Base-by-base conservation (phyloP, 2,113 vertebrate species). In the Burhinus oedicnemus region DNA sequence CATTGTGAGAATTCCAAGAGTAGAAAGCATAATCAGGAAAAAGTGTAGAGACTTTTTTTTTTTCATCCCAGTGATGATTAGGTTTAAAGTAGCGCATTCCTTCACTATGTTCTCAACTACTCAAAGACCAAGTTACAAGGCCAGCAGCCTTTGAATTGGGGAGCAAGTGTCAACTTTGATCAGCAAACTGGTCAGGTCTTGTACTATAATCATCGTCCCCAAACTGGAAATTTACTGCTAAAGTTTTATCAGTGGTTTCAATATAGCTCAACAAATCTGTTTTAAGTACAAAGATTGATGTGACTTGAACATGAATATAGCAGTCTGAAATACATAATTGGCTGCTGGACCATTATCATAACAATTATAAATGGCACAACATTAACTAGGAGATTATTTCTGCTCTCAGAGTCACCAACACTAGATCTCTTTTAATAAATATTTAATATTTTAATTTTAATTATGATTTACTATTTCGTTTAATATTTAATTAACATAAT, bases 381-480 rank as follows among this genome's bases (percentile, higher is more conserved):
- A 80, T 93, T 95, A 95, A 77, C 83, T 57, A 65, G 49, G 64
- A 91, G 62, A 62, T 49, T 51, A 90, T 90, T 74, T 94, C 95
- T 49, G 66, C 49, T 92, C 85, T 90, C 42, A 83, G 64, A 87
- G 58, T 36, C 90, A 93, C 49, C 88, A 92, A 71, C 49, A 83
- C 14, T 62, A 66, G 57, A 68, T 51, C n/a, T 87, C 65, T 58
- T 66, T 65, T 47, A 91, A 95, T 93, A 92, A 88, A 96, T 96
- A 92, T 90, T 97, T 96, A 75, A 96, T 94, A 47, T 38, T 95
- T 85, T 68, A 66, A 94, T 95, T 94, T 83, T 90, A 92, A 92
- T 93, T 79, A 92, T 69, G 19, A 94, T 91, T 94, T 90, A 92
- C 12, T 62, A 42, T 66, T 87, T 57, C 2, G 68, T 75, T 95